A percentile compares a stretch with the other conserved stretches of the same genome.
These are phyloP conservation scores for Chaetophractus vellerosus DNA, from an alignment of 2,797 vertebrate species.

Conservation along the genomic window DNA sequence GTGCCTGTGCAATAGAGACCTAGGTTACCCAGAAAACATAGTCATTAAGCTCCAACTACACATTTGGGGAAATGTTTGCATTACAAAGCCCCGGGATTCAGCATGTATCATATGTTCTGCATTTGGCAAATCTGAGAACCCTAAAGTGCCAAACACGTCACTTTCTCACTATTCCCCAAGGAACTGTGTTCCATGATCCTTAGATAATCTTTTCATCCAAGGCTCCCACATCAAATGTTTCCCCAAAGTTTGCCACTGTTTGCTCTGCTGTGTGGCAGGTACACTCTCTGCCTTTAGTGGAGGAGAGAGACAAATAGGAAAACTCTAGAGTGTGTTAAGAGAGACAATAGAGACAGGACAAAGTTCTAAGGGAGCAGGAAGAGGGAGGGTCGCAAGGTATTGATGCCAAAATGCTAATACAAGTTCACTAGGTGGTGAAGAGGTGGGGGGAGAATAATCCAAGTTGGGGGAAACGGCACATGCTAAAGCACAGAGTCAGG, in stretches of 20 bases:
- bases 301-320: background rate
- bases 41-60: background rate
- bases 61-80: background rate
- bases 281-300: background rate
- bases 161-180: background rate
- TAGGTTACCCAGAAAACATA: background rate
- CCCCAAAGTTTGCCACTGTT: background rate
- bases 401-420: background rate
- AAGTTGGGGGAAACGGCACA: too few relatives aligned
- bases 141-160: background rate
- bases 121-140: slow-evolving; percentile 1
- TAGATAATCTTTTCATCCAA: slow-evolving; percentile 3
- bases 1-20: background rate
- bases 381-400: background rate
- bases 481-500: background rate
- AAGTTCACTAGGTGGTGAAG: background rate
- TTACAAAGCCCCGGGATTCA: background rate
- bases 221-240: background rate
- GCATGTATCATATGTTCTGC: background rate
- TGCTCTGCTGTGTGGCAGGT: background rate
- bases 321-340: background rate
- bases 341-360: background rate
- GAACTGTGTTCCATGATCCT: background rate
- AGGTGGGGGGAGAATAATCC: background rate
- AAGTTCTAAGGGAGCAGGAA: background rate